Percentiles rank a stretch among this genome's conserved stretches.
These are phyloP conservation scores for Albula goreensis DNA, from an alignment of 2,113 vertebrate genomes.

Conservation along the genomic window DNA sequence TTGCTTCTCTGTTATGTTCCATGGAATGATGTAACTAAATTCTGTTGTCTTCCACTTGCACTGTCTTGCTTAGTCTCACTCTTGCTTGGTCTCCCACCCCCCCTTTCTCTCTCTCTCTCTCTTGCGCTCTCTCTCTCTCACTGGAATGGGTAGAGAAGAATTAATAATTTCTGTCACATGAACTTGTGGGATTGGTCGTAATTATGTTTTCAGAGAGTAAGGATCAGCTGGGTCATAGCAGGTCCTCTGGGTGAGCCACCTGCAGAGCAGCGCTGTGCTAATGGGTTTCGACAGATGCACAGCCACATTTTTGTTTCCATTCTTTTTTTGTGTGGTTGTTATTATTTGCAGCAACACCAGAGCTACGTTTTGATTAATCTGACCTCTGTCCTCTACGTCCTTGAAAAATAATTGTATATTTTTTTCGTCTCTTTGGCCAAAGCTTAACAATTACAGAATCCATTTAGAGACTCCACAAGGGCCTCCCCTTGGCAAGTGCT, in stretches of 20 bases:
- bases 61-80: too few relatives aligned
- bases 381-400: conserved; percentile 54
- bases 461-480: conserved; percentile 41
- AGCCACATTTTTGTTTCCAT: conserved; percentile 52
- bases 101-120: background rate
- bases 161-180: conserved; percentile 55
- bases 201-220: conserved; percentile 53
- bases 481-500: conserved; percentile 37
- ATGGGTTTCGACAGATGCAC: conserved; percentile 64
- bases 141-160: conserved; percentile 49
- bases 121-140: conserved; percentile 20
- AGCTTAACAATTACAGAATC: conserved; percentile 51
- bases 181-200: conserved; percentile 53
- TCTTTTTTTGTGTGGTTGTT: conserved; percentile 55
- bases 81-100: background rate
- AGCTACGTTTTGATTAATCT: conserved; percentile 54
- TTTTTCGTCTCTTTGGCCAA: conserved; percentile 37
- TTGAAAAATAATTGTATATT: conserved; percentile 45
- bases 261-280: conserved; percentile 50
- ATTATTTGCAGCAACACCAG: conserved; percentile 49
- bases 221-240: conserved; percentile 60
- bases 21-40: too few relatives aligned
- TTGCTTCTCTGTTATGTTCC: too few relatives aligned
- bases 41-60: too few relatives aligned
- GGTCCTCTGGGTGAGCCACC: conserved; percentile 57